phyloP scores from a whole-genome alignment of 2,113 vertebrate species.

The Phylloscopus whistleri region DNA sequence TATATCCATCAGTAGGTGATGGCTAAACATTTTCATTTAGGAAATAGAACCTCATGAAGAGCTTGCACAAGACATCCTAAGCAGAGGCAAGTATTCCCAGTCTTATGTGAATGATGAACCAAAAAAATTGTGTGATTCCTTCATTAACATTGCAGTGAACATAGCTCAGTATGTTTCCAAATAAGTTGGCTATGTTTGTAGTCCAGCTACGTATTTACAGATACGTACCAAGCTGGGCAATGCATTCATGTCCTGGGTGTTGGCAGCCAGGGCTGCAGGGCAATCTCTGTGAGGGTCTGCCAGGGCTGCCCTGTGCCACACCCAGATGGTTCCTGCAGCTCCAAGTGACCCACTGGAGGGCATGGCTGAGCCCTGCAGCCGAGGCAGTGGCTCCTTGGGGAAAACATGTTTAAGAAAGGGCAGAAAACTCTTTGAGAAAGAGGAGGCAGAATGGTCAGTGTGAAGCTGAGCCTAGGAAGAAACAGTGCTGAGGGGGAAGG shows the following conservation, averaged over 20 bases:
- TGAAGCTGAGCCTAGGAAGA: neutral
- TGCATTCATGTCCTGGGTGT: neutral
- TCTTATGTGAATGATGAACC: neutral
- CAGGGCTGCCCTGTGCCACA: neutral
- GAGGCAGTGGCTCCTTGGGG: accelerated
- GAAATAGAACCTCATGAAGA: neutral
- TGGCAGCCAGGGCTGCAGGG: accelerated
- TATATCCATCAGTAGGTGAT: neutral
- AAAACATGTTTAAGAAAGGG: accelerated
- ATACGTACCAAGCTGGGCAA: neutral
- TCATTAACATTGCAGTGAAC: neutral
- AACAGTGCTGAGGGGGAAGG: accelerated
- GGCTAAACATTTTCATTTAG: neutral
- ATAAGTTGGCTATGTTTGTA: neutral
- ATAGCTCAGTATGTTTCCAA: neutral
- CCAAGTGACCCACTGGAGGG: accelerated
- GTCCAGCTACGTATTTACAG: neutral
- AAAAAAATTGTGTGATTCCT: neutral
- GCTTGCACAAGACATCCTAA: neutral
- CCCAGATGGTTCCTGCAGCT: neutral
- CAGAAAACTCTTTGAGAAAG: neutral
- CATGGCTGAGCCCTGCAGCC: accelerated
- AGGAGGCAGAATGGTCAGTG: neutral
- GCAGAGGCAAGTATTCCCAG: neutral
- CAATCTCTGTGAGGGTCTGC: neutral